These are phyloP conservation scores for Parazoanthus atlanticus DNA, from an alignment of 92 coral and sea anemone genomes.

Conservation along the genomic window DNA sequence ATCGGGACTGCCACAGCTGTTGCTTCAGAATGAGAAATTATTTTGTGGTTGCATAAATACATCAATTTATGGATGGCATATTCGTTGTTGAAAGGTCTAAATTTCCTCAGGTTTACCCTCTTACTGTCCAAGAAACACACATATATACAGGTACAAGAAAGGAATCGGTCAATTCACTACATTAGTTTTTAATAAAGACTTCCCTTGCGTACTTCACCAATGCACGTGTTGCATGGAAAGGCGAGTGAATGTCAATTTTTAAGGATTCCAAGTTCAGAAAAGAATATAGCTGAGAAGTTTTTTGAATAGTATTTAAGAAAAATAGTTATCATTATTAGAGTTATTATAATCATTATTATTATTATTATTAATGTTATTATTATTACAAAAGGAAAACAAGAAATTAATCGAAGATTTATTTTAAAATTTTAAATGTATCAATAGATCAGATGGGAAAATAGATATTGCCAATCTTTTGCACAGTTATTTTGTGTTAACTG, in stretches of 20 bases:
- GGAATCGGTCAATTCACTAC: neutral
- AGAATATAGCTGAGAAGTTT: neutral
- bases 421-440: neutral
- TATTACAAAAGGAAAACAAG: neutral
- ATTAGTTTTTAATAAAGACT: too few species aligned
- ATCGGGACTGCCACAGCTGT: slow-evolving; percentile 1
- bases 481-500: neutral
- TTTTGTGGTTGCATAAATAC: neutral
- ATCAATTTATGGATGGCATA: too few species aligned
- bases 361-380: too few species aligned
- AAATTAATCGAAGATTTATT: neutral
- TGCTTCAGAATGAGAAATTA: neutral
- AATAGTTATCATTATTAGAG: too few species aligned
- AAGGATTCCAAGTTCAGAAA: neutral
- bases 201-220: neutral
- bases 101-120: neutral
- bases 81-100: neutral
- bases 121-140: neutral
- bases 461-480: too few species aligned
- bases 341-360: too few species aligned
- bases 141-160: neutral
- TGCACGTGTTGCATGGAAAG: neutral
- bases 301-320: neutral
- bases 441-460: neutral
- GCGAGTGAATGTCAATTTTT: too few species aligned